Evolutionary conservation across 2,113 vertebrate species (phyloP).

Genomic region (Diphyllodes magnificus): DNA sequence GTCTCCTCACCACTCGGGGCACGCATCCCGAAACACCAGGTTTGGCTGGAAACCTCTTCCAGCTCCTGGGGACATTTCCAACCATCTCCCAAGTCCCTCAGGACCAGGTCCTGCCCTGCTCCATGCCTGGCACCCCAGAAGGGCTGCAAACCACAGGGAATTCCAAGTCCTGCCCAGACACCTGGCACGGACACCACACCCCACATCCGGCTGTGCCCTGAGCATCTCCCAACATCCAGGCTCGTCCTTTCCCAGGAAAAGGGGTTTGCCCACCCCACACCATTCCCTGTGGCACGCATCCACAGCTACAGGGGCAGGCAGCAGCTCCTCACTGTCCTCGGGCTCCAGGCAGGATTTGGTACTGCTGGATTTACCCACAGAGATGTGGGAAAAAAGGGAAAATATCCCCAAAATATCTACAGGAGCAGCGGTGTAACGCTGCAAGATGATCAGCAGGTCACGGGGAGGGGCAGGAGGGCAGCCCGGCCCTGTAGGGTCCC

Average conservation of each 20-base stretch:
- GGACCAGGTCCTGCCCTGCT: background rate
- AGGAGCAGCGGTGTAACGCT: background rate
- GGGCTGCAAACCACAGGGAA: background rate
- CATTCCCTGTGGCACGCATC: fast-evolving
- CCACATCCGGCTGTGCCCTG: fast-evolving
- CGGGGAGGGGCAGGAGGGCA: background rate
- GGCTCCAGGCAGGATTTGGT: background rate
- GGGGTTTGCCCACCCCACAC: background rate
- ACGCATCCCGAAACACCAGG: fast-evolving
- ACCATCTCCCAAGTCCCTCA: background rate
- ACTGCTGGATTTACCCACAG: background rate
- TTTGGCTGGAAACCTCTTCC: background rate
- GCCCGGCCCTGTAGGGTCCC: background rate
- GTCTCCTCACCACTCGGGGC: fast-evolving
- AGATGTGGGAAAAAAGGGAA: fast-evolving
- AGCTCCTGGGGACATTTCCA: background rate
- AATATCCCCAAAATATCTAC: background rate
- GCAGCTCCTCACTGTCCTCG: background rate
- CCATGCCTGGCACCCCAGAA: background rate
- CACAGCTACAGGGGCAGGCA: fast-evolving
- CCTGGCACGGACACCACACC: too few relatives aligned
- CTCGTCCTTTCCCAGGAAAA: background rate
- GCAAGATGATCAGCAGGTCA: background rate
- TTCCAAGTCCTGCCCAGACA: background rate
- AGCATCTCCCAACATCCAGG: background rate